Evolutionary conservation across 1,140 invertebrate genomes (phyloP).

Genomic region (Drosophila rhopaloa): DNA sequence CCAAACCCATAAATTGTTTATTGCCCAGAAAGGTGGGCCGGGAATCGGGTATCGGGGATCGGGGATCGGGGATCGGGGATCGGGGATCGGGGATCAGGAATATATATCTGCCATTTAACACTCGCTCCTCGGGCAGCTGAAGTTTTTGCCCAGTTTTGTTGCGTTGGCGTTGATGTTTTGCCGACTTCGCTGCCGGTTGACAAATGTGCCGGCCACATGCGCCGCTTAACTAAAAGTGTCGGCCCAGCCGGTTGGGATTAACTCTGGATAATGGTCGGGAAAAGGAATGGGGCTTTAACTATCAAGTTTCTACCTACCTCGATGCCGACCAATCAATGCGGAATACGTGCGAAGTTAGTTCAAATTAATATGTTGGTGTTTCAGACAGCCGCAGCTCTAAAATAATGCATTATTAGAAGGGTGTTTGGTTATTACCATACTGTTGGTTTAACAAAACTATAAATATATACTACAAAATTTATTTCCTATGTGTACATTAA

Average conservation of each 20-base stretch:
- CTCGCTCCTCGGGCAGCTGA: slow-evolving; percentile 42
- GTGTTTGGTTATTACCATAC: too few species aligned
- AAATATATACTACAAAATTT: too few species aligned
- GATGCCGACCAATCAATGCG: slow-evolving; percentile 60
- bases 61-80: neutral
- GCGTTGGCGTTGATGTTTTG: slow-evolving; percentile 79
- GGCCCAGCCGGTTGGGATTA: slow-evolving; percentile 35
- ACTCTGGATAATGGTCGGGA: slow-evolving; percentile 15
- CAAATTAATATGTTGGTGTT: slow-evolving; percentile 37
- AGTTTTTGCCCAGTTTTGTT: slow-evolving; percentile 31
- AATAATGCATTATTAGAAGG: neutral
- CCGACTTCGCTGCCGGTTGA: slow-evolving; percentile 76
- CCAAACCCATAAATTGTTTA: slow-evolving; percentile 81
- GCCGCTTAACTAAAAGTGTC: slow-evolving; percentile 73
- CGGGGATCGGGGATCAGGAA: neutral
- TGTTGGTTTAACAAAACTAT: too few species aligned
- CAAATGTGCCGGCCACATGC: slow-evolving; percentile 77
- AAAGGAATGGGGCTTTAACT: slow-evolving; percentile 9
- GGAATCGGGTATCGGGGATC: neutral
- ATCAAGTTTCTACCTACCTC: slow-evolving; percentile 63
- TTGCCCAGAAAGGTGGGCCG: slow-evolving; percentile 51
- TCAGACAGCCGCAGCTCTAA: neutral
- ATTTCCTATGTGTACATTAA: too few species aligned
- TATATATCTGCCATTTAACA: slow-evolving; percentile 58
- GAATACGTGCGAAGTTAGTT: slow-evolving; percentile 47